A percentile compares a stretch with the other conserved stretches of the same genome.
These are phyloP conservation scores for Oreochromis tanganicae DNA, from an alignment of 2,113 vertebrate species.

Conservation along the genomic window DNA sequence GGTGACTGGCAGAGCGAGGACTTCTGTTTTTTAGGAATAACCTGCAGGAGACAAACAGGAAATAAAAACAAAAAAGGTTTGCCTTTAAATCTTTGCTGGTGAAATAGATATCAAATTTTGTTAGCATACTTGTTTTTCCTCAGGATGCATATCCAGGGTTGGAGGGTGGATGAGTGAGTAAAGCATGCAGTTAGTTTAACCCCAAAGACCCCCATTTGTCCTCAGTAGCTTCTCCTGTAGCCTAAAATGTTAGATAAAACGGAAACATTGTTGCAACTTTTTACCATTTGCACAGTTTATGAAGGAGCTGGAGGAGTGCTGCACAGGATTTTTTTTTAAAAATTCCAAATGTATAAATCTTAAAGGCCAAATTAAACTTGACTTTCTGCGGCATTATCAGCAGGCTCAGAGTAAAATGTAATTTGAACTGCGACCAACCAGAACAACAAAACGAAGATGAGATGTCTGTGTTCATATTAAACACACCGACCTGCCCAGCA, in stretches of 20 bases:
- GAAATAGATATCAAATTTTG: neutral
- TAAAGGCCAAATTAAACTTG: neutral
- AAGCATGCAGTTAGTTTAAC: neutral
- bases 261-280: neutral
- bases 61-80: constrained; percentile 42
- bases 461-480: neutral
- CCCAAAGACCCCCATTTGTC: neutral
- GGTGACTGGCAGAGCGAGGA: constrained; percentile 37
- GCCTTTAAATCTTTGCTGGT: constrained; percentile 45
- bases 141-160: constrained; percentile 35
- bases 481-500: neutral
- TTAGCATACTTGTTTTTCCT: neutral
- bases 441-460: neutral
- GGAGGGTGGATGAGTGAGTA: neutral
- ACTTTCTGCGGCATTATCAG: neutral
- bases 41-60: constrained; percentile 70
- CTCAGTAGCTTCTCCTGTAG: neutral
- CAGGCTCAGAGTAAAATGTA: neutral
- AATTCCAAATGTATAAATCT: neutral
- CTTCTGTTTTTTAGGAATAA: constrained; percentile 72
- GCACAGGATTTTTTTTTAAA: rapidly evolving
- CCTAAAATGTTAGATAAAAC: rapidly evolving
- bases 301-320: neutral
- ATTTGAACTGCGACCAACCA: neutral
- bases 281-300: neutral